Evolutionary conservation across 2,797 vertebrate genomes (phyloP), one percentile per base, ranked within the genome.

Genomic region (Catharus ustulatus): DNA sequence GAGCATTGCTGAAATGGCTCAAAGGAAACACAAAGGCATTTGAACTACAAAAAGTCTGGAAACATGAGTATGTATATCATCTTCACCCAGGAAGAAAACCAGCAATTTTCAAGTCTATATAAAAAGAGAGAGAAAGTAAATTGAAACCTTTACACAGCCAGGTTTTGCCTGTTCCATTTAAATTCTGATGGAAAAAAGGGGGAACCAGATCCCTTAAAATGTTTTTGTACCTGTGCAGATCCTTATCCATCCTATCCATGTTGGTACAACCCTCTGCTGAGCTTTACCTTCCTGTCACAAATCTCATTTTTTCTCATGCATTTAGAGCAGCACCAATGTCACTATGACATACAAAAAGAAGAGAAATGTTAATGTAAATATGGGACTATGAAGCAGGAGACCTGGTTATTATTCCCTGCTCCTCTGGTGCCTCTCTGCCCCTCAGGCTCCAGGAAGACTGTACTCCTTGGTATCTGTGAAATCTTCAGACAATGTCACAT

Each of bases 281-380:
- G 57, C 80, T 90, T 79, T 49, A 63, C 59, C 57, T 75, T 63
- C 67, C 42, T 71, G 45, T 32, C 63, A 90, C 67, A 81, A 73
- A 52, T 54, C 43, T 84, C 42, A 6, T 68, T 82, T 81, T 84
- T 66, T 15, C 36, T 84, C 66, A 38, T 75, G 43, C 52, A 40
- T 82, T 84, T 87, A 81, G 11, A 95, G 73, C 61, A 75, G 87
- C 69, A 69, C 36, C 42, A 32, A 8, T 82, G 89, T 64, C 67
- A 32, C 55, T 36, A 8, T 21, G 49, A 66, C 58, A 58, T 3
- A 40, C 17, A 62, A 59, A 63, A 63, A 54, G 66, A 43, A 72
- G 26, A 26, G 32, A 46, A 74, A 55, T 21, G 11, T 69, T 84
- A 90, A 79, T 77, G 61, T 58, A 93, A 96, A 85, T n/a, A 63